Conservation (phyloP, 2,113 vertebrate genomes). For the Mellivora capensis region DNA sequence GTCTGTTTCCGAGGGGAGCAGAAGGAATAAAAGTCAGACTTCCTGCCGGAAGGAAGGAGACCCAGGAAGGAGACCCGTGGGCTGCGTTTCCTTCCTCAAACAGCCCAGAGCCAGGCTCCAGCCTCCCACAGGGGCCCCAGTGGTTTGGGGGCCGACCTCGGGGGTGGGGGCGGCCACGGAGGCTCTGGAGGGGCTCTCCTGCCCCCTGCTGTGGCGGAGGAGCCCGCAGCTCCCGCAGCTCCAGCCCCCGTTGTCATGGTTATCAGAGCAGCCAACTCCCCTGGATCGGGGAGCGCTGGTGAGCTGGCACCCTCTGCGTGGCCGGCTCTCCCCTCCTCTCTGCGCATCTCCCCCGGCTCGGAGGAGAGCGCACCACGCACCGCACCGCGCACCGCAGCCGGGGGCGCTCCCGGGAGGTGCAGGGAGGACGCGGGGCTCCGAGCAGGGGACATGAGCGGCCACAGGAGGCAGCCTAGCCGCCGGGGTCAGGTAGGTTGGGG, state of each 20-base stretch:
- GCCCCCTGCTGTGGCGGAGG: not conserved
- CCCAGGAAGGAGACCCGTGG: not conserved
- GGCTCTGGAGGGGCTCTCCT: conserved; percentile 36
- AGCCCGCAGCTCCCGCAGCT: conserved; percentile 66
- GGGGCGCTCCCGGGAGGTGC: conserved; percentile 70
- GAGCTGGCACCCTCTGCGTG: conserved; percentile 74
- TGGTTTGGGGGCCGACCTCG: not conserved
- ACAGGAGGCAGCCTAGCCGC: conserved; percentile 59
- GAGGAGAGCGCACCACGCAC: conserved; percentile 5
- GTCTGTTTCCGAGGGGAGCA: not conserved
- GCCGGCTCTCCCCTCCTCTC: conserved; percentile 43
- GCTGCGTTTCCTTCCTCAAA: not conserved
- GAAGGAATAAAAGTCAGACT: not conserved
- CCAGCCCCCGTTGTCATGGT: conserved; percentile 82
- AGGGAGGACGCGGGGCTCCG: conserved; percentile 52
- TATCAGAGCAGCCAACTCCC: conserved; percentile 80
- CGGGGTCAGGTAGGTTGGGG: conserved; percentile 56
- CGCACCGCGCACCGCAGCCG: conserved; percentile 68
- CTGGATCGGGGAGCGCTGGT: conserved; percentile 69
- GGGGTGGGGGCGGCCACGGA: not conserved
- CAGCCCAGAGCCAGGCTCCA: not conserved
- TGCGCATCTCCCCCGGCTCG: conserved; percentile 58
- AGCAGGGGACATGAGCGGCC: conserved; percentile 37
- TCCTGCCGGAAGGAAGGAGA: not conserved
- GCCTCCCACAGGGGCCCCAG: not conserved